Conservation (phyloP, 1,140 invertebrate genomes). For the Philotrypesis tridentata region DNA sequence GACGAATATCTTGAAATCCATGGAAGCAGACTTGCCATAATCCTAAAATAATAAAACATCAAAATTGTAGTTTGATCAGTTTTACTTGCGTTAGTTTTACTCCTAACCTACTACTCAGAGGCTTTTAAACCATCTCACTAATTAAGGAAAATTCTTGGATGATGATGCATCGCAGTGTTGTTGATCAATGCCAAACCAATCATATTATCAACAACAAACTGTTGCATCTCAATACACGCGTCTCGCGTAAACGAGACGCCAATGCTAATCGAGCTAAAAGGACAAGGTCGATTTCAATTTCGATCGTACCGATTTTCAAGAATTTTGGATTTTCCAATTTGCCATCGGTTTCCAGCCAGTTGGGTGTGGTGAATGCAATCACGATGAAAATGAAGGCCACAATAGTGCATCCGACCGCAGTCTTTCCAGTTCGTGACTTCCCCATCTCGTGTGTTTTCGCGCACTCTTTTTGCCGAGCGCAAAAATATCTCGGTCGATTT, state of each 20-base stretch:
- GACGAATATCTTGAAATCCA: slow-evolving; percentile 85
- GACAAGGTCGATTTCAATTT: neutral
- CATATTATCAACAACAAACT: neutral
- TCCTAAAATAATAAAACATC: slow-evolving; percentile 78
- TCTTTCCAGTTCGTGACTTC: slow-evolving; percentile 81
- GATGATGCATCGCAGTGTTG: neutral
- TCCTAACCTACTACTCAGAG: neutral
- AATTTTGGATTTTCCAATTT: slow-evolving; percentile 86
- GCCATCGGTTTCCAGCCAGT: slow-evolving; percentile 93
- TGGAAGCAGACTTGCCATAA: slow-evolving; percentile 95
- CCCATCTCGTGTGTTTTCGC: slow-evolving; percentile 57
- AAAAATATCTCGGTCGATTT: slow-evolving; percentile 14
- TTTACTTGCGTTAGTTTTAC: neutral
- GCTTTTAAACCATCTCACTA: neutral
- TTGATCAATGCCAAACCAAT: neutral
- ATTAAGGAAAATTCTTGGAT: neutral
- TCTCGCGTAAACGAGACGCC: no score
- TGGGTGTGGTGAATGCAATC: slow-evolving; percentile 92
- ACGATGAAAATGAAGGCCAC: slow-evolving; percentile 85
- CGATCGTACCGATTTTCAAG: slow-evolving; percentile 85
- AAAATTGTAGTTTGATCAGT: neutral
- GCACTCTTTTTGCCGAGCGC: neutral
- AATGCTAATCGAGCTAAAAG: neutral
- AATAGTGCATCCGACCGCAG: slow-evolving; percentile 80
- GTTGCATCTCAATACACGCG: neutral